Conservation (phyloP, 2,113 vertebrate species). For the Argyrosomus japonicus region DNA sequence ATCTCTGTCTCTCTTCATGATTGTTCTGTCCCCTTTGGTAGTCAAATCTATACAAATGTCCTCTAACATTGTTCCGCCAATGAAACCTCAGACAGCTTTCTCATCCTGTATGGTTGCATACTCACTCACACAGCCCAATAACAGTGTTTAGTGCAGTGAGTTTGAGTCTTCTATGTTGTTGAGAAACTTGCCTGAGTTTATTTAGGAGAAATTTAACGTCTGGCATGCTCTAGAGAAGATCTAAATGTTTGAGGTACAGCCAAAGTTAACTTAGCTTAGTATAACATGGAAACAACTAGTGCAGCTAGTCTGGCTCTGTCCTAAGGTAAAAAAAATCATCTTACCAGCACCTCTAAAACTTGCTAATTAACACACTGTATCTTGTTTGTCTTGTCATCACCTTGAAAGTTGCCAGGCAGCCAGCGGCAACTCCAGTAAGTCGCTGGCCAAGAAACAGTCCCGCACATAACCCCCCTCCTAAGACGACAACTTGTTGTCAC, state of each 20-base stretch:
- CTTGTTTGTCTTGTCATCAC: no score
- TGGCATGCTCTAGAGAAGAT: no score
- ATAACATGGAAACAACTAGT: background rate
- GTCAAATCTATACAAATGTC: background rate
- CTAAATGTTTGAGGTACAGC: background rate
- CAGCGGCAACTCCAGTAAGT: background rate
- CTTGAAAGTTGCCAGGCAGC: no score
- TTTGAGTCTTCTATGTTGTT: no score
- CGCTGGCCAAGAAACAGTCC: background rate
- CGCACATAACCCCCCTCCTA: background rate
- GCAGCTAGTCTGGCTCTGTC: background rate
- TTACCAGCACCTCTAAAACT: no score
- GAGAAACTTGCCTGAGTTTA: no score
- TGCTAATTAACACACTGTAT: no score
- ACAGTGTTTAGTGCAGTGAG: background rate
- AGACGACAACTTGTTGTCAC: no score
- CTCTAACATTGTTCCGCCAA: background rate
- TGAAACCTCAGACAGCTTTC: background rate
- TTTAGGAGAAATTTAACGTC: no score
- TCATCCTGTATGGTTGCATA: background rate
- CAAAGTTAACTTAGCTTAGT: background rate
- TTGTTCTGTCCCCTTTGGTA: background rate
- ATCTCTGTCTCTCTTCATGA: no score
- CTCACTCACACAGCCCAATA: background rate
- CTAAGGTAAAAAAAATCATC: background rate